phyloP scores from a whole-genome alignment of 2,113 vertebrate species.

The Sinosuthora webbiana region DNA sequence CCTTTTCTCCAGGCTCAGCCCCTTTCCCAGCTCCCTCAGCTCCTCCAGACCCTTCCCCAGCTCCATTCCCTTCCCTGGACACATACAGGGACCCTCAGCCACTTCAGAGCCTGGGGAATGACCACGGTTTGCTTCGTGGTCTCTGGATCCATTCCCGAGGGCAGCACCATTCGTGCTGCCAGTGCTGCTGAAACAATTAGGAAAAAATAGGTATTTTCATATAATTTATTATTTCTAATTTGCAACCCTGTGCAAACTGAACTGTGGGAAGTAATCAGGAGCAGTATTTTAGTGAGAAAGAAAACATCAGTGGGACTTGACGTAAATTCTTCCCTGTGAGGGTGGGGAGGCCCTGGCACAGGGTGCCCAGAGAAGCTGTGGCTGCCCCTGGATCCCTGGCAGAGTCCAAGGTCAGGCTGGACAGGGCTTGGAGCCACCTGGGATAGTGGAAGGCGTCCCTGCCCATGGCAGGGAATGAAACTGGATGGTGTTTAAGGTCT shows the following conservation, averaged over 20 bases:
- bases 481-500: neutral
- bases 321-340: fast-evolving
- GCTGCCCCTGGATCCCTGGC: neutral
- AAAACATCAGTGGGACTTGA: neutral
- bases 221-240: neutral
- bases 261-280: neutral
- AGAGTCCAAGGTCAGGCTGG: fast-evolving
- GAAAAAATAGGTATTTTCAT: neutral
- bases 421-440: fast-evolving
- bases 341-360: fast-evolving
- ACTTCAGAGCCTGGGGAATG: neutral
- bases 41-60: neutral
- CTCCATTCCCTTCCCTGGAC: fast-evolving
- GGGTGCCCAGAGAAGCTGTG: neutral
- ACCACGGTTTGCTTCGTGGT: fast-evolving
- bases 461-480: neutral
- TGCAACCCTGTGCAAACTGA: neutral
- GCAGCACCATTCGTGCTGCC: neutral
- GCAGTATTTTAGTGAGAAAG: neutral
- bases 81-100: neutral
- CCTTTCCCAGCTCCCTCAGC: neutral
- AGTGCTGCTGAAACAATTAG: neutral
- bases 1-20: neutral
- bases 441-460: neutral
- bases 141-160: neutral